Evolutionary conservation across 2,888 invertebrate species (phyloP).

Genomic region (Aporophyla lueneburgensis): DNA sequence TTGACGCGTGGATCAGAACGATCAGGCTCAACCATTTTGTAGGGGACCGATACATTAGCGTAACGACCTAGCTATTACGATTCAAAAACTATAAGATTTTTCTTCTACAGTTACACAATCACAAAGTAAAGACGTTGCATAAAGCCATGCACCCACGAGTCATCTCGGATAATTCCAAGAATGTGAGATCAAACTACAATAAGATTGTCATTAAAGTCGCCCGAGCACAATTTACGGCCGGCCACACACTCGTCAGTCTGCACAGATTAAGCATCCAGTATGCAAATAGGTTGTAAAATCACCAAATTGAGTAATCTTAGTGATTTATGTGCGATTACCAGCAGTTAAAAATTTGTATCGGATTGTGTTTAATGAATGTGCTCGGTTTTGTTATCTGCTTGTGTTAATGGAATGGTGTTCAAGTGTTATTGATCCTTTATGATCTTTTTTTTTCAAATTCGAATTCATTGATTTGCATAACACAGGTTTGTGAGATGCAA

Average conservation of each 20-base stretch:
- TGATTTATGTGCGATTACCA: constrained; percentile 65
- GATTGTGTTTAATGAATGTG: constrained; percentile 38
- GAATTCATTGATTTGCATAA: too few species aligned
- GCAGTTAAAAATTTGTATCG: constrained; percentile 43
- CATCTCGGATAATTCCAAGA: constrained; percentile 24
- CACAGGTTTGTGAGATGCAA: too few species aligned
- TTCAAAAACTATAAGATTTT: too few species aligned
- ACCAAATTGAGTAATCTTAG: constrained; percentile 70
- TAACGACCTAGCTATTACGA: too few species aligned
- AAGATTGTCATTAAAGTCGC: constrained; percentile 54
- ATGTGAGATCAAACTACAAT: constrained; percentile 51
- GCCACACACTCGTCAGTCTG: constrained; percentile 63
- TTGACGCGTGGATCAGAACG: too few species aligned
- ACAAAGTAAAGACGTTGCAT: neutral
- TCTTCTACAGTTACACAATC: neutral
- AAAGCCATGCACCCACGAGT: constrained; percentile 10
- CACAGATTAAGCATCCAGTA: constrained; percentile 58
- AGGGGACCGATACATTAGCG: too few species aligned
- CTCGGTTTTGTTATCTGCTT: constrained; percentile 2
- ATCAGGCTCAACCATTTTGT: too few species aligned
- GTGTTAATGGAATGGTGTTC: neutral
- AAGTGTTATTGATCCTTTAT: neutral
- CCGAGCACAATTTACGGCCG: constrained; percentile 53
- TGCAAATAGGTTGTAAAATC: constrained; percentile 68
- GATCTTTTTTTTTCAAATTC: neutral